These are phyloP conservation scores for Meandrina meandrites DNA, from an alignment of 92 coral and sea anemone species.

Conservation along the genomic window DNA sequence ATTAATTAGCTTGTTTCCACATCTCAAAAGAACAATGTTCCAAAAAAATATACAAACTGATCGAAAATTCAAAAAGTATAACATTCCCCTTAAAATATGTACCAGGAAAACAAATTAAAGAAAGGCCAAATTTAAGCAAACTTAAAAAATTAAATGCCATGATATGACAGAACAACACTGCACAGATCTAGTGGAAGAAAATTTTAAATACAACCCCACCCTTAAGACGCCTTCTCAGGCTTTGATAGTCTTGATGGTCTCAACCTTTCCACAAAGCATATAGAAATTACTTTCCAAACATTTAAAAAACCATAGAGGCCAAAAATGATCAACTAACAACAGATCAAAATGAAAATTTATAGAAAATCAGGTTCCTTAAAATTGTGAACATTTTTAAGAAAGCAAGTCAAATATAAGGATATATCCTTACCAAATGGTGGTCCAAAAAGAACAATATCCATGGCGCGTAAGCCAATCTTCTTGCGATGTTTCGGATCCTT, in stretches of 20 bases:
- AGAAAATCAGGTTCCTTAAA: neutral
- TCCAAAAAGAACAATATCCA: constrained; percentile 97
- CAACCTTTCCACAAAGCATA: neutral
- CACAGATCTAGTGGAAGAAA: neutral
- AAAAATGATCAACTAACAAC: neutral
- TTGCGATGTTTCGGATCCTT: constrained; percentile 90
- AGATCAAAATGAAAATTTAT: neutral
- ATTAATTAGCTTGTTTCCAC: constrained; percentile 21
- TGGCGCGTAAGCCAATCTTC: constrained; percentile 92
- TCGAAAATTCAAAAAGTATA: neutral
- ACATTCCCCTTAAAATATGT: neutral
- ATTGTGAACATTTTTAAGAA: neutral
- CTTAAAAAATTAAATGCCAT: neutral
- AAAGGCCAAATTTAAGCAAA: neutral
- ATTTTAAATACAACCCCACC: constrained; percentile 31
- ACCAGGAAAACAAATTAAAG: neutral
- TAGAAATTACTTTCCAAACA: neutral
- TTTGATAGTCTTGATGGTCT: neutral
- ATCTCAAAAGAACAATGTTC: neutral
- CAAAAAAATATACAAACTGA: neutral
- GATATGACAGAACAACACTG: neutral
- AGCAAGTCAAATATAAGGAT: neutral
- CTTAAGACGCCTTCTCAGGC: constrained; percentile 1
- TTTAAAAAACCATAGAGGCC: neutral
- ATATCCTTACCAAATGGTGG: constrained; percentile 83